These are phyloP conservation scores for Falco columbarius DNA, from an alignment of 2,797 vertebrate species.

Conservation along the genomic window DNA sequence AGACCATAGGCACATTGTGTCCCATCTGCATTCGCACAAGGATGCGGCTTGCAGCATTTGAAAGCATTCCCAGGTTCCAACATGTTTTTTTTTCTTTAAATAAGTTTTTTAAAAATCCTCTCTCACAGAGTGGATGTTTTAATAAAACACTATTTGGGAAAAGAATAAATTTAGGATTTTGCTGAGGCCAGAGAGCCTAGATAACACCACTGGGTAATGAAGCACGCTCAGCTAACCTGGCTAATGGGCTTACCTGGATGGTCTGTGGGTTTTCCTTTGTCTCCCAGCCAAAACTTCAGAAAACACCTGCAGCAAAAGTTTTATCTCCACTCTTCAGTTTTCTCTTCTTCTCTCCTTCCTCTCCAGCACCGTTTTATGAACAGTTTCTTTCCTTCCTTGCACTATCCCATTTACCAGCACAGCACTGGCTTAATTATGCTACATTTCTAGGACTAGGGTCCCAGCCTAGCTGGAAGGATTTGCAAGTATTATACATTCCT, in stretches of 20 bases:
- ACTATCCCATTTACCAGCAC: background rate
- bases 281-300: constrained; percentile 24
- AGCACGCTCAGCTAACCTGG: constrained; percentile 15
- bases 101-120: background rate
- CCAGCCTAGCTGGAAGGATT: background rate
- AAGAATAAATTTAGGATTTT: constrained; percentile 18
- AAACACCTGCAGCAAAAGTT: constrained; percentile 36
- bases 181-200: background rate
- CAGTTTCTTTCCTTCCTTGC: constrained; percentile 23
- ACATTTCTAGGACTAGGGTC: background rate
- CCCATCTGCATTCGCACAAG: background rate
- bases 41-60: background rate
- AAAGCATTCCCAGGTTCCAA: background rate
- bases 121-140: background rate
- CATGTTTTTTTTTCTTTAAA: background rate
- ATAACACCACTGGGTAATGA: background rate
- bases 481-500: background rate
- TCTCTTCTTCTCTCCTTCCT: constrained; percentile 11
- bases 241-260: constrained; percentile 38
- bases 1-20: background rate
- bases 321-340: constrained; percentile 31
- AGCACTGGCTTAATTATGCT: background rate
- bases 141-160: constrained; percentile 14
- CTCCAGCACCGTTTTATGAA: background rate
- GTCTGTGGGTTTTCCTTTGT: constrained; percentile 24